Conservation (phyloP, 1,140 invertebrate genomes). For the Xylocopa sonorina region DNA sequence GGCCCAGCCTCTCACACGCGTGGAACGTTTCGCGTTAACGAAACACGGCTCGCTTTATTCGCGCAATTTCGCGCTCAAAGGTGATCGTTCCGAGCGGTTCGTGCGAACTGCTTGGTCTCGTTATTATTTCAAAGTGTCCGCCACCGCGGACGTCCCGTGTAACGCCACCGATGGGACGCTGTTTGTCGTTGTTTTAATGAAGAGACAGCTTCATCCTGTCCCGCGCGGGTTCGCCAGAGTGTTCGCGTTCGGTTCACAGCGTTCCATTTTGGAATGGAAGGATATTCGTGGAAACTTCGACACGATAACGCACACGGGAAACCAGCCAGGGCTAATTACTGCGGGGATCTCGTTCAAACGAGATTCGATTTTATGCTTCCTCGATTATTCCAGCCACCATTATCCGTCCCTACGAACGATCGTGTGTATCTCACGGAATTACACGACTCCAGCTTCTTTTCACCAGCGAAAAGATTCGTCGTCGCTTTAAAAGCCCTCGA, state of each 20-base stretch:
- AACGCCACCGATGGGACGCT: constrained; percentile 13
- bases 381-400: not conserved
- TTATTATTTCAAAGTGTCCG: constrained; percentile 30
- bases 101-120: constrained; percentile 12
- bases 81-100: constrained; percentile 22
- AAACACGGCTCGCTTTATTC: constrained; percentile 1
- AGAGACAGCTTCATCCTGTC: no score
- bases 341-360: not conserved
- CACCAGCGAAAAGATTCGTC: not conserved
- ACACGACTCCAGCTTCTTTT: not conserved
- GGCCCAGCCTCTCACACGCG: no score
- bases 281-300: not conserved
- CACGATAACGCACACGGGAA: not conserved
- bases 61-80: constrained; percentile 33
- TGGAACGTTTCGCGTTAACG: constrained; percentile 12
- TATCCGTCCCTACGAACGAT: no score
- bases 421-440: not conserved
- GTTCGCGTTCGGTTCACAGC: not conserved
- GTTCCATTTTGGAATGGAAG: not conserved
- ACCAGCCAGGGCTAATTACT: constrained; percentile 8
- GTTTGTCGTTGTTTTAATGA: constrained; percentile 30
- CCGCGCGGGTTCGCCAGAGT: no score
- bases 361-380: not conserved
- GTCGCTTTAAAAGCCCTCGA: not conserved
- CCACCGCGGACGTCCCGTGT: not conserved